Evolutionary conservation across 2,888 invertebrate genomes (phyloP).

Genomic region (Mongoloraphidia duomilia): DNA sequence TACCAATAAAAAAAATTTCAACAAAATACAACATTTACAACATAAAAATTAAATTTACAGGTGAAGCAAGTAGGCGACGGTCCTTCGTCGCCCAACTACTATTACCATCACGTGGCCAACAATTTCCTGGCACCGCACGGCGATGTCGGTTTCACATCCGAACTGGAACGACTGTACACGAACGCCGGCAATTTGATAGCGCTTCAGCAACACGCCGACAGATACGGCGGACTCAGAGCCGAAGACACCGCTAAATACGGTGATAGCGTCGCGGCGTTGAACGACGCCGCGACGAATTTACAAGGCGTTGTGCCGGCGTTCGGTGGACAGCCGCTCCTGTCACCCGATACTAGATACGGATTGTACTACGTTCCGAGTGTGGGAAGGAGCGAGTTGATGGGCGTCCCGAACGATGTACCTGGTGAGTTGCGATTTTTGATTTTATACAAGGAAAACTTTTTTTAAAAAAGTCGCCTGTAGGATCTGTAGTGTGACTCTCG

Average conservation of each 20-base stretch:
- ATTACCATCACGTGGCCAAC: slow-evolving; percentile 1
- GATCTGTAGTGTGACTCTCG: too few relatives aligned
- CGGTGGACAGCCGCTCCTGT: neutral
- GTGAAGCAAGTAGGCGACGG: neutral
- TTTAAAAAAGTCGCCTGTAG: too few relatives aligned
- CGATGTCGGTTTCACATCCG: neutral
- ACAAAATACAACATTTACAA: too few relatives aligned
- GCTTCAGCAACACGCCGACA: slow-evolving; percentile 45
- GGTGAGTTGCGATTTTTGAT: neutral
- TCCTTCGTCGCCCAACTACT: neutral
- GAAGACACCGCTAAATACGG: slow-evolving; percentile 42
- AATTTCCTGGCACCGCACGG: slow-evolving; percentile 9
- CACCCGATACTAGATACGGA: neutral
- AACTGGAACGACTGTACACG: slow-evolving; percentile 1
- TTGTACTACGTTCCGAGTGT: neutral
- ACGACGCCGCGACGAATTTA: slow-evolving; percentile 40
- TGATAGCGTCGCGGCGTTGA: slow-evolving; percentile 38
- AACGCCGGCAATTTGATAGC: slow-evolving; percentile 39
- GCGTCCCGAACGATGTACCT: neutral
- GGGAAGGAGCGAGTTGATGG: neutral
- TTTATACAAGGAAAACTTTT: too few relatives aligned
- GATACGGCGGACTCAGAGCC: slow-evolving; percentile 37
- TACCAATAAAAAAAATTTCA: too few relatives aligned
- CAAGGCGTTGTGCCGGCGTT: neutral
- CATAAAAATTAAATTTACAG: slow-evolving; percentile 24